These are phyloP conservation scores for Zaprionus capensis DNA, from an alignment of 1,140 invertebrate species.

Conservation along the genomic window DNA sequence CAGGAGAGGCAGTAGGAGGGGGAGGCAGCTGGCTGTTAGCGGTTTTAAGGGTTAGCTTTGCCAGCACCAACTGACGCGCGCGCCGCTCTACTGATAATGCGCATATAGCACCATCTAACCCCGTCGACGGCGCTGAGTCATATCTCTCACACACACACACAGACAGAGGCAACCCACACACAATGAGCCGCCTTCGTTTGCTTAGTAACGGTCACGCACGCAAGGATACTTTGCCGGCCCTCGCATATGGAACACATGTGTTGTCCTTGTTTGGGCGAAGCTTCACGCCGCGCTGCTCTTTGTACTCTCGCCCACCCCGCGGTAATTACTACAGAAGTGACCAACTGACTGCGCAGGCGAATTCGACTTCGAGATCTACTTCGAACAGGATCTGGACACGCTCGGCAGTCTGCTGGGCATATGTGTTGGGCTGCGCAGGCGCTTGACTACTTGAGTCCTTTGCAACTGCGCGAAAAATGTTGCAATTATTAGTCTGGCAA, in stretches of 20 bases:
- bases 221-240: slow-evolving; percentile 45
- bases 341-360: slow-evolving; percentile 63
- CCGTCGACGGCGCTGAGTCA: slow-evolving; percentile 43
- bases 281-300: slow-evolving; percentile 63
- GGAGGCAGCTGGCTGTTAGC: slow-evolving; percentile 46
- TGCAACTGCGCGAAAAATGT: slow-evolving; percentile 61
- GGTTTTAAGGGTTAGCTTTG: slow-evolving; percentile 72
- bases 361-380: background rate
- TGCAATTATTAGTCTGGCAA: slow-evolving; percentile 77
- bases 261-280: slow-evolving; percentile 46
- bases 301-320: slow-evolving; percentile 29
- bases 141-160: background rate
- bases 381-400: background rate
- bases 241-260: slow-evolving; percentile 58
- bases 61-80: slow-evolving; percentile 68
- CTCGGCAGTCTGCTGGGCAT: slow-evolving; percentile 58
- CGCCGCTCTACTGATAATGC: slow-evolving; percentile 37
- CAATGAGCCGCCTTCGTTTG: slow-evolving; percentile 4
- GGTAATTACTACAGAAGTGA: slow-evolving; percentile 51
- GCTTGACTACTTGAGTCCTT: background rate
- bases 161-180: slow-evolving; percentile 1
- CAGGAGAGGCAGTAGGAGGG: background rate
- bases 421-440: slow-evolving; percentile 45
- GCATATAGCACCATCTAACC: slow-evolving; percentile 58
- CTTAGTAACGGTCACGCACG: slow-evolving; percentile 77